Base-by-base conservation (phyloP, 2,888 invertebrate genomes). In the Cephus rjabovi region DNA sequence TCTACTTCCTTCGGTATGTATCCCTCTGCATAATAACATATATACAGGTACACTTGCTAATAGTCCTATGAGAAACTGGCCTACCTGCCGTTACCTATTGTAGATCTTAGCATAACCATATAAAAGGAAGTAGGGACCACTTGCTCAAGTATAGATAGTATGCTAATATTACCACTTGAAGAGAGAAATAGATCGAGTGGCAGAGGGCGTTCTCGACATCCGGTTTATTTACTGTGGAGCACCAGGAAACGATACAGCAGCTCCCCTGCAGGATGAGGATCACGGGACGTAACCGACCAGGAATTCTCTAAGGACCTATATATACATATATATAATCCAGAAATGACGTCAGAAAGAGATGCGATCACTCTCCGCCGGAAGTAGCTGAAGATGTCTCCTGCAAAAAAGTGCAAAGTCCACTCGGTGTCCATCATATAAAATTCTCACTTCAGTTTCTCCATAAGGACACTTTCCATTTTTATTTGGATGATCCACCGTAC, bases 1-100 rank as follows among this genome's bases (percentile, higher is more conserved):
- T 56, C 23, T 56, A 23, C 56, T 56, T 56, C 70, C 11, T 34
- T 11, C 35, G 1, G 4, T 73, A 23, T 12, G 31, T 33, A 34
- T 70, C 30, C 37, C 30, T 15, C 70, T 77, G 9, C 23, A 56
- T 56, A 56, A 15, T 56, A 56, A 30, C 37, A 34, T 75, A 75
- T 35, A 77, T n/a, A 71, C 75, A 34, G 77, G 23, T 75, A 75
- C 77, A 77, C 77, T 77, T 77, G 77, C 30, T 23, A 56, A 56
- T 56, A 56, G 56, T 56, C 23, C 56, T 56, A 56, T 56, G 9
- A 56, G 56, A 56, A 56, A 56, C 56, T 23, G 56, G 56, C 15
- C 56, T 56, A 56, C 56, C 56, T 56, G 56, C 56, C 56, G 56
- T 15, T 56, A 23, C 56, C 56, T 56, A 40, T 40, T 40, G 40